phyloP scores from a whole-genome alignment of 2,113 vertebrate species.

The Seriola rivoliana region DNA sequence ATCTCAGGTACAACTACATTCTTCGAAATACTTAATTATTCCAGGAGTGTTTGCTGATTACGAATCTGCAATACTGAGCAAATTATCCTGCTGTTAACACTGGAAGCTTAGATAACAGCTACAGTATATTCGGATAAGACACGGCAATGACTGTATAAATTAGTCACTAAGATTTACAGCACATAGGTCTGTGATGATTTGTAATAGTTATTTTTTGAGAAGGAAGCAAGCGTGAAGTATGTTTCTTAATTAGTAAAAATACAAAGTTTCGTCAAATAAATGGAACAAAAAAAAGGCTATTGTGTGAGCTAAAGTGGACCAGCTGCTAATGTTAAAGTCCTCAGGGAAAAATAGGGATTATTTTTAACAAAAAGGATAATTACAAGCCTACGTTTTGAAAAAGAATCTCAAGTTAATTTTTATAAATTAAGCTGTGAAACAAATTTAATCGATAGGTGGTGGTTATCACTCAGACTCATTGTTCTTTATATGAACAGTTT shows the following conservation, averaged over 20 bases:
- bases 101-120: slow-evolving; percentile 27
- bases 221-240: neutral
- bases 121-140: slow-evolving; percentile 42
- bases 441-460: neutral
- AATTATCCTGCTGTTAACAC: slow-evolving; percentile 18
- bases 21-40: slow-evolving; percentile 3
- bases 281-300: neutral
- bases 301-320: neutral
- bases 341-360: too few relatives aligned
- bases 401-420: too few relatives aligned
- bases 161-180: neutral
- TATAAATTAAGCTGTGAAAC: too few relatives aligned
- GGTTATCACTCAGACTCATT: neutral
- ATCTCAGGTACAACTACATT: slow-evolving; percentile 17
- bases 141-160: slow-evolving; percentile 1
- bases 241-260: neutral
- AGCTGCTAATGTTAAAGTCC: too few relatives aligned
- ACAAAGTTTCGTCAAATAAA: neutral
- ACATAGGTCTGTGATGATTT: neutral
- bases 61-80: slow-evolving; percentile 1
- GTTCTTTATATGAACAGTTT: neutral
- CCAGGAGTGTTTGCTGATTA: slow-evolving; percentile 45
- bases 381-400: too few relatives aligned
- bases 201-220: neutral
- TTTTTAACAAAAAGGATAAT: neutral